A percentile compares a stretch with the other conserved stretches of the same genome.
These are phyloP conservation scores for Ephydatia muelleri DNA, from an alignment of 37 sponge, comb jelly and placozoan species.

Conservation along the genomic window DNA sequence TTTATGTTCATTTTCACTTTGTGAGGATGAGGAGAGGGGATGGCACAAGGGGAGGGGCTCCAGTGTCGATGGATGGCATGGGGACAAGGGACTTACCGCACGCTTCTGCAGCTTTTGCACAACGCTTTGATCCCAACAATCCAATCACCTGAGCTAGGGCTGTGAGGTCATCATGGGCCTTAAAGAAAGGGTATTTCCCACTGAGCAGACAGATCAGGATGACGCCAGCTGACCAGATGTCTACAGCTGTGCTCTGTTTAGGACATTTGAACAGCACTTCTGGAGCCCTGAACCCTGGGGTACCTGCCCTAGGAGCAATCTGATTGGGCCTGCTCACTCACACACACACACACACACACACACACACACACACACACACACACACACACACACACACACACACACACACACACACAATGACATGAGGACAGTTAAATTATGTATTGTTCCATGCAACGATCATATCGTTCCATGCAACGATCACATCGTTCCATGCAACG, in stretches of 20 bases:
- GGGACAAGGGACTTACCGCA: constrained; percentile 31
- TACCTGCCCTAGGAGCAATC: constrained; percentile 83
- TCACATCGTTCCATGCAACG: too few species aligned
- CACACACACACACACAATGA: too few species aligned
- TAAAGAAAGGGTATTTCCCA: constrained; percentile 95
- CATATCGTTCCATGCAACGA: too few species aligned
- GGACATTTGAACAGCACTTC: constrained; percentile 86
- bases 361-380: neutral
- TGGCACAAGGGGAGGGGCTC: neutral
- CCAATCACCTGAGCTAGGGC: constrained; percentile 82
- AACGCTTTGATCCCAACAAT: constrained; percentile 47
- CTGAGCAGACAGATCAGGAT: constrained; percentile 89
- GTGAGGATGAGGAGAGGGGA: too few species aligned
- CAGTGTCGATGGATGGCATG: neutral
- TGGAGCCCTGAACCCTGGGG: constrained; percentile 90
- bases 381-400: neutral
- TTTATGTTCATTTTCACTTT: too few species aligned
- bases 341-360: neutral
- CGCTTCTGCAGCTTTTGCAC: constrained; percentile 34
- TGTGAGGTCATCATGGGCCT: constrained; percentile 90
- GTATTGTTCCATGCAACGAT: too few species aligned
- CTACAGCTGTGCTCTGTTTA: constrained; percentile 79
- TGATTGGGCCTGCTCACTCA: constrained; percentile 39
- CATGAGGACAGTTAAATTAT: too few species aligned
- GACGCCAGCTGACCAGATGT: constrained; percentile 90